Conservation (phyloP, 1,140 invertebrate genomes). For the Atta colombica region DNA sequence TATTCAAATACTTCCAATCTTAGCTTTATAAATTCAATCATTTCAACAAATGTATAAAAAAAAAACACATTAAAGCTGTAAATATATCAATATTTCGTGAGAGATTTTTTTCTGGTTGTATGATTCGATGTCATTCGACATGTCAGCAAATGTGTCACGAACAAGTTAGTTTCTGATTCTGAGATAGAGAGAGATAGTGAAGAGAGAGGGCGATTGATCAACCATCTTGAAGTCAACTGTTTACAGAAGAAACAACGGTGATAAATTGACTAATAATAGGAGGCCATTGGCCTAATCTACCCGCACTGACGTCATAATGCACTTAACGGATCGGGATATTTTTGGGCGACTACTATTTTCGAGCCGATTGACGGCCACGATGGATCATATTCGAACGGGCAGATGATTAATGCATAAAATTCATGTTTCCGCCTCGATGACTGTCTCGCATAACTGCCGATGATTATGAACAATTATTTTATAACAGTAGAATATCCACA, state of each 20-base stretch:
- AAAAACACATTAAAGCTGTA: background rate
- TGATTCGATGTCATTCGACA: no score
- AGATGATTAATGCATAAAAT: conserved; percentile 62
- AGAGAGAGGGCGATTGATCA: conserved; percentile 49
- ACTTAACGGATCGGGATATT: conserved; percentile 73
- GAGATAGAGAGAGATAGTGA: conserved; percentile 22
- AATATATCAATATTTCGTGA: conserved; percentile 4
- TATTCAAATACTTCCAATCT: background rate
- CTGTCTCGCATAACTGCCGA: background rate
- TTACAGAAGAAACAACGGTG: conserved; percentile 66
- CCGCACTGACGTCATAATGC: conserved; percentile 72
- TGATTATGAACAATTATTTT: conserved; percentile 26
- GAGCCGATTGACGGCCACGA: conserved; percentile 67
- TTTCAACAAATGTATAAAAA: background rate
- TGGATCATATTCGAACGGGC: conserved; percentile 56
- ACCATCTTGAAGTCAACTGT: conserved; percentile 64
- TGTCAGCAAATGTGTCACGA: background rate
- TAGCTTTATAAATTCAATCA: background rate
- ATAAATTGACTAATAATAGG: conserved; percentile 78
- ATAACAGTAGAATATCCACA: background rate
- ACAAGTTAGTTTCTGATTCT: background rate
- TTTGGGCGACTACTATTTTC: conserved; percentile 67
- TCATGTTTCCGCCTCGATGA: conserved; percentile 45
- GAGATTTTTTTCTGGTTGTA: background rate
- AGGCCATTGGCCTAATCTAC: conserved; percentile 73